Evolutionary conservation across 2,888 invertebrate species (phyloP).

Genomic region (Steromphala cineraria): DNA sequence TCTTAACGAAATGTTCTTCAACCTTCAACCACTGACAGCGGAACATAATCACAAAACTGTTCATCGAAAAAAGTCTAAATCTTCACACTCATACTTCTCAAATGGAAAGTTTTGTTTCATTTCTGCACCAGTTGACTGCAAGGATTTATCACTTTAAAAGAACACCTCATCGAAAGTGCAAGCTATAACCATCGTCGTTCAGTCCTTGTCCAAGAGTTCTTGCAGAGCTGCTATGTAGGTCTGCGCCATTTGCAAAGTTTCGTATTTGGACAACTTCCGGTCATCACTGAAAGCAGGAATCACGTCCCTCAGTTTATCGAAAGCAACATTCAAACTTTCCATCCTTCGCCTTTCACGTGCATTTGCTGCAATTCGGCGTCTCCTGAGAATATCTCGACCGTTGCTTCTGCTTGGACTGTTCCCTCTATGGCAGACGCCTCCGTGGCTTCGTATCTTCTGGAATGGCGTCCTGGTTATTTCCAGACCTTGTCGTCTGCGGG

Average conservation of each 20-base stretch:
- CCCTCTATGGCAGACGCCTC: not conserved
- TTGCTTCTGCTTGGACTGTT: not conserved
- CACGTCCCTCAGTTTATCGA: constrained; percentile 91
- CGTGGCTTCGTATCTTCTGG: not conserved
- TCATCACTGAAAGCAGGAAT: constrained; percentile 94
- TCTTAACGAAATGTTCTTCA: no score
- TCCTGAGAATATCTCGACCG: constrained; percentile 47
- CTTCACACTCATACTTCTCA: no score
- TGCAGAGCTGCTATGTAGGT: constrained; percentile 93
- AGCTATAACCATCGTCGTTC: not conserved
- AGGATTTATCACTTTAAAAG: no score
- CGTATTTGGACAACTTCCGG: constrained; percentile 94
- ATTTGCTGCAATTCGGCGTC: constrained; percentile 90
- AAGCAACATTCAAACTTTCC: constrained; percentile 95
- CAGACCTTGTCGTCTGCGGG: not conserved
- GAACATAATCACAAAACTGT: no score
- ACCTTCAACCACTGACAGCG: no score
- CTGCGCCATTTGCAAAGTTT: constrained; percentile 97
- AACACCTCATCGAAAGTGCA: no score
- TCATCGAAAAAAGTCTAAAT: no score
- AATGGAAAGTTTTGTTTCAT: no score
- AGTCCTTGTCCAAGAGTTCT: constrained; percentile 80
- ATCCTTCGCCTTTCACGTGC: constrained; percentile 93
- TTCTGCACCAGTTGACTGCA: no score
- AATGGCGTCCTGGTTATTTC: not conserved